These are phyloP conservation scores for Schizaphis graminum DNA, from an alignment of 2,888 invertebrate species.

Conservation along the genomic window DNA sequence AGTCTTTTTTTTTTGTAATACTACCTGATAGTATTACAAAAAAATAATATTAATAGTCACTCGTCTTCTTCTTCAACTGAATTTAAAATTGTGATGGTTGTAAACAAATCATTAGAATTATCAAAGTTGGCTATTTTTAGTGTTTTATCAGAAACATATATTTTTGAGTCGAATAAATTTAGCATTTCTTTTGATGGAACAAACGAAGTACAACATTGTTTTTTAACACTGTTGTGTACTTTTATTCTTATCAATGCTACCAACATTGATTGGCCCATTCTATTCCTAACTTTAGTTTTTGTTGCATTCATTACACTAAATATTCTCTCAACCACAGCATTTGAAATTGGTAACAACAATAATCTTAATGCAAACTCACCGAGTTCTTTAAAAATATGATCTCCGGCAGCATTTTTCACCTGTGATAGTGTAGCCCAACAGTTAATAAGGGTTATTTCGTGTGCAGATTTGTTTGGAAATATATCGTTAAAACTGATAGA, in stretches of 20 bases:
- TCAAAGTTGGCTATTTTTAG: neutral
- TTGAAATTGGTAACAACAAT: neutral
- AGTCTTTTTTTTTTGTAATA: no score
- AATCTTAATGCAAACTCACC: neutral
- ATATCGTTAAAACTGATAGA: no score
- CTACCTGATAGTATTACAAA: no score
- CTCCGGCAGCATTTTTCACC: neutral
- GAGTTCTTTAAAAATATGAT: neutral
- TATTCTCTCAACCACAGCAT: constrained; percentile 7
- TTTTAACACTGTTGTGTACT: neutral
- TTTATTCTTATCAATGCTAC: neutral
- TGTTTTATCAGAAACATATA: neutral
- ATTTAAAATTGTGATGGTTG: neutral
- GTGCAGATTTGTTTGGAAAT: neutral
- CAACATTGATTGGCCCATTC: neutral
- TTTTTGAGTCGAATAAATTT: neutral
- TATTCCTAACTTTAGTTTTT: constrained; percentile 6
- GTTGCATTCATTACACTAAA: constrained; percentile 6
- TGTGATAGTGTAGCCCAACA: neutral
- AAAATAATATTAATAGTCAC: neutral
- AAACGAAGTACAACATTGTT: neutral
- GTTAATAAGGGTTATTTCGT: neutral
- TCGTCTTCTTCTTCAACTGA: neutral
- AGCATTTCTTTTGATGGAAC: neutral
- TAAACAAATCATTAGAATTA: neutral